Evolutionary conservation across 2,113 vertebrate genomes (phyloP).

Genomic region (Engraulis encrasicolus): DNA sequence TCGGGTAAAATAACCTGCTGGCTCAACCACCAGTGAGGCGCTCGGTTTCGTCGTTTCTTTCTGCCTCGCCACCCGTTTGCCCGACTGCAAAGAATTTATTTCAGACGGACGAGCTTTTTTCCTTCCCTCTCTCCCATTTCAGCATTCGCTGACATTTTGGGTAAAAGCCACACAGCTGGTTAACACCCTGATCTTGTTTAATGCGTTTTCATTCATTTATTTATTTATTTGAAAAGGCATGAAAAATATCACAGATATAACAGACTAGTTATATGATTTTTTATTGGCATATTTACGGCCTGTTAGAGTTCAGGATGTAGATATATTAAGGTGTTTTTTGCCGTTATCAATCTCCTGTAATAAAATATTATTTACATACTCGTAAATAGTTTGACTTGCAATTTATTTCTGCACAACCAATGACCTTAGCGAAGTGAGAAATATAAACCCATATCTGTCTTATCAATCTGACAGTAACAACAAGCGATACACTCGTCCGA

Average conservation of each 20-base stretch:
- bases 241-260: not conserved
- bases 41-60: too few relatives aligned
- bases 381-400: not conserved
- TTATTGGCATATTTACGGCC: not conserved
- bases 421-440: conserved; percentile 33
- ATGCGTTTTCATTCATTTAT: too few relatives aligned
- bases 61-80: conserved; percentile 70
- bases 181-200: not conserved
- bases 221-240: not conserved
- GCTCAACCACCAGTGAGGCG: conserved; percentile 37
- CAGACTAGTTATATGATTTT: not conserved
- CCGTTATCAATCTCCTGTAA: not conserved
- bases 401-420: not conserved
- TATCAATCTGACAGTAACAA: conserved; percentile 13
- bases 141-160: not conserved
- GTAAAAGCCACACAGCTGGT: not conserved
- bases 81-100: conserved; percentile 57
- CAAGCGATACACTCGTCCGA: not conserved
- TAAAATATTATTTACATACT: not conserved
- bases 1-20: conserved; percentile 71
- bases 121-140: not conserved
- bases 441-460: not conserved
- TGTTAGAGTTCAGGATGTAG: not conserved
- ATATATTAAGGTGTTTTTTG: not conserved
- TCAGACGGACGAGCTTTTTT: not conserved